These are phyloP conservation scores for Hyperoplus immaculatus DNA, from an alignment of 2,797 vertebrate species.

Conservation along the genomic window DNA sequence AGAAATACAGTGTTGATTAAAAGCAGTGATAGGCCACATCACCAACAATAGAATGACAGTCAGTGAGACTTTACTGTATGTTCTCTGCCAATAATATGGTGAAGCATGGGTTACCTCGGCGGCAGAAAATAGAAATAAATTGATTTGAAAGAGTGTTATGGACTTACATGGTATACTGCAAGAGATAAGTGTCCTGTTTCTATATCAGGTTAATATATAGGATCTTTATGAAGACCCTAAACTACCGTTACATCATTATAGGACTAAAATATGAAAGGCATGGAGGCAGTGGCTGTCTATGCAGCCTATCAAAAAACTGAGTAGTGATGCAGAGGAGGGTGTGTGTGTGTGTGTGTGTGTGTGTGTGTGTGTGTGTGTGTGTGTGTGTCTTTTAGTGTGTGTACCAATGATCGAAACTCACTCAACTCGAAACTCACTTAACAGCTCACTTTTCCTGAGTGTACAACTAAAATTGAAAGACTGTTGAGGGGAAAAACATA, in stretches of 20 bases:
- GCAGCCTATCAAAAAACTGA: slow-evolving; percentile 5
- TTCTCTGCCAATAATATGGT: slow-evolving; percentile 23
- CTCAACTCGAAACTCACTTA: slow-evolving; percentile 39
- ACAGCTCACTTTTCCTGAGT: slow-evolving; percentile 1
- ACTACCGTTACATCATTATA: neutral
- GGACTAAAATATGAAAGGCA: slow-evolving; percentile 25
- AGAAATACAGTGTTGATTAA: slow-evolving; percentile 67
- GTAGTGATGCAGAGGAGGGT: slow-evolving; percentile 3
- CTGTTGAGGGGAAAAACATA: neutral
- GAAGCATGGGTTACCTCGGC: slow-evolving; percentile 6
- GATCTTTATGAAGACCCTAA: slow-evolving; percentile 1
- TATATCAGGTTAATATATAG: slow-evolving; percentile 19
- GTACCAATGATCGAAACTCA: slow-evolving; percentile 10
- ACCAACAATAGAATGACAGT: slow-evolving; percentile 24
- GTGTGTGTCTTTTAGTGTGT: slow-evolving; percentile 14
- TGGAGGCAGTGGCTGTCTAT: slow-evolving; percentile 4
- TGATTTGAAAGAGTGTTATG: slow-evolving; percentile 4
- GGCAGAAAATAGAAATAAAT: slow-evolving; percentile 21
- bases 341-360: slow-evolving; percentile 11
- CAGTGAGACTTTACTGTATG: slow-evolving; percentile 27
- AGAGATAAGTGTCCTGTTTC: neutral
- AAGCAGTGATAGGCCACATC: slow-evolving; percentile 37
- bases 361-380: slow-evolving; percentile 19
- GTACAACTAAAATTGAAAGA: neutral
- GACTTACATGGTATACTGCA: slow-evolving; percentile 8